phyloP scores from a whole-genome alignment of 64 coral and sea anemone species.

The Porites australiensis region DNA sequence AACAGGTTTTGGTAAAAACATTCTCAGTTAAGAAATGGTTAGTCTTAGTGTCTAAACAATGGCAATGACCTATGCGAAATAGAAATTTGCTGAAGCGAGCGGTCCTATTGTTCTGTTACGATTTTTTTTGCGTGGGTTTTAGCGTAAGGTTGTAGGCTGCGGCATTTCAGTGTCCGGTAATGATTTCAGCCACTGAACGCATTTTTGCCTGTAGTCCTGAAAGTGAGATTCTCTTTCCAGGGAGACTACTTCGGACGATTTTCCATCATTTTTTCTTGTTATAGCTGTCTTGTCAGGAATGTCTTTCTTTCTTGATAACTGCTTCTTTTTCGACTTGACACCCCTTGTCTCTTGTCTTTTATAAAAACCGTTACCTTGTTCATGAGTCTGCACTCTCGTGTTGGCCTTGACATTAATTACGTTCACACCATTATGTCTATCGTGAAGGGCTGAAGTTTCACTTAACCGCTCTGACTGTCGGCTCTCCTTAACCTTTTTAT shows the following conservation, averaged over 20 bases:
- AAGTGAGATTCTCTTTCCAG: background rate
- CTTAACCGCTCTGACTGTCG: background rate
- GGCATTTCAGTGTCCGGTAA: background rate
- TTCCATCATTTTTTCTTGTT: background rate
- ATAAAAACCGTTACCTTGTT: background rate
- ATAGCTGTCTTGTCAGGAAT: background rate
- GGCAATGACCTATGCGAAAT: too few relatives aligned
- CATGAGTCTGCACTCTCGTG: background rate
- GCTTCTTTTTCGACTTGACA: background rate
- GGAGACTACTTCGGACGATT: background rate
- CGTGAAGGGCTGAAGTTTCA: background rate
- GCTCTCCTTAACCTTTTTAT: background rate
- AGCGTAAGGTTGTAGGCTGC: background rate
- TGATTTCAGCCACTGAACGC: conserved; percentile 44
- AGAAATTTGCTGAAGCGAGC: too few relatives aligned
- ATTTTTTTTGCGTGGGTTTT: background rate
- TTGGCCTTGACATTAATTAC: background rate
- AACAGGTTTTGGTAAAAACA: too few relatives aligned
- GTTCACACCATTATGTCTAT: background rate
- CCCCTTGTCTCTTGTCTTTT: background rate
- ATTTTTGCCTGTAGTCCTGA: conserved; percentile 49
- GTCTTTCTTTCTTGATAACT: background rate
- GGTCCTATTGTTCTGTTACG: too few relatives aligned
- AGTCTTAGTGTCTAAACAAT: too few relatives aligned
- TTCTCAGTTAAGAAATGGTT: too few relatives aligned